Evolutionary conservation across 2,888 invertebrate species (phyloP).

Genomic region (Alviniconcha strummeri): DNA sequence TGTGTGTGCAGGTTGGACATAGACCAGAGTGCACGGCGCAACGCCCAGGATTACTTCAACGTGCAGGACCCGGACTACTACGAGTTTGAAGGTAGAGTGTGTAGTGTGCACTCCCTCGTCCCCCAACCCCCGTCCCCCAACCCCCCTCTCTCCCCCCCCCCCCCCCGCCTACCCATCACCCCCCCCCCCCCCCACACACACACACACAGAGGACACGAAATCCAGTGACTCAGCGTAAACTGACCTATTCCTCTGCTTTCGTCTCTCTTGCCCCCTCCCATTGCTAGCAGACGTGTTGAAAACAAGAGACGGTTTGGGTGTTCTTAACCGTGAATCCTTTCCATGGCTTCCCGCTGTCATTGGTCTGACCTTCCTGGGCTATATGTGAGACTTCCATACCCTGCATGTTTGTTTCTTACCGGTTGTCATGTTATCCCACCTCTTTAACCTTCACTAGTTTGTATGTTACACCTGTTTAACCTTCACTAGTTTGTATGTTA

Average conservation of each 20-base stretch:
- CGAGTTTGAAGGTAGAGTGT: constrained; percentile 64
- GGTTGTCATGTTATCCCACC: too few species aligned
- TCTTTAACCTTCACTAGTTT: too few species aligned
- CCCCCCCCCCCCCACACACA: neutral
- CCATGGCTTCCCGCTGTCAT: too few species aligned
- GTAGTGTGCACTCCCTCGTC: neutral
- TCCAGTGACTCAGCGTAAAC: neutral
- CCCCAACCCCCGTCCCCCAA: neutral
- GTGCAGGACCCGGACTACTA: constrained; percentile 70
- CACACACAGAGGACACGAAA: too few species aligned
- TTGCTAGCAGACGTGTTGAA: neutral
- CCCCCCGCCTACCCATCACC: too few species aligned
- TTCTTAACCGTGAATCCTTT: too few species aligned
- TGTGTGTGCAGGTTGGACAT: constrained; percentile 60
- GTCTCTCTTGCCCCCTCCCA: neutral
- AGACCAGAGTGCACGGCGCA: constrained; percentile 67
- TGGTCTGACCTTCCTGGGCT: too few species aligned
- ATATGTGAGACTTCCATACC: too few species aligned
- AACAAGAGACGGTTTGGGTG: too few species aligned
- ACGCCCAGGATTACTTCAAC: constrained; percentile 68
- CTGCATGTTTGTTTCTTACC: too few species aligned
- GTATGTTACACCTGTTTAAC: too few species aligned
- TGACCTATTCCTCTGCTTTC: neutral
- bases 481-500: too few species aligned
- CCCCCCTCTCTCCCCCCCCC: neutral